These are phyloP conservation scores for Lithophane ornitopus DNA, from an alignment of 2,888 invertebrate species.

Conservation along the genomic window DNA sequence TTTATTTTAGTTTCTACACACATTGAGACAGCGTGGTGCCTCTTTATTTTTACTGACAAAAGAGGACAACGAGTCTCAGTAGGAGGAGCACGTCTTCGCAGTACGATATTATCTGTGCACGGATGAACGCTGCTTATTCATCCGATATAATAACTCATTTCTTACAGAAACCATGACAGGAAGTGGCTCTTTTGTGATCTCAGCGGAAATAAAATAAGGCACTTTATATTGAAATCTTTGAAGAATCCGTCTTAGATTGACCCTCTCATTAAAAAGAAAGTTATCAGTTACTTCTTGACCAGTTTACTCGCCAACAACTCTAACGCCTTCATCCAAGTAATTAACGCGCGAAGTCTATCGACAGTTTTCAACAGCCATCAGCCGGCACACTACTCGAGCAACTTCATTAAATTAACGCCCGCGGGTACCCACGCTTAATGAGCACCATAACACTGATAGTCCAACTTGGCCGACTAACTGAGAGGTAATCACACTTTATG, in stretches of 20 bases:
- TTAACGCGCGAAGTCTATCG: conserved; percentile 50
- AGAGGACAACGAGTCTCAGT: conserved; percentile 5
- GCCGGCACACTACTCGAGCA: conserved; percentile 48
- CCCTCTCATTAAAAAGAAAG: conserved; percentile 18
- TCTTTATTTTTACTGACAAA: conserved; percentile 25
- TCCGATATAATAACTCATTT: conserved; percentile 50
- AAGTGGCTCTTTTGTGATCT: conserved; percentile 35
- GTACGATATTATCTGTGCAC: conserved; percentile 44
- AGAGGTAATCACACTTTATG: conserved; percentile 62
- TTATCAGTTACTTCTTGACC: conserved; percentile 13
- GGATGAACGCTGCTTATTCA: conserved; percentile 54
- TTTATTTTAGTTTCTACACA: not conserved
- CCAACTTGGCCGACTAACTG: conserved; percentile 58
- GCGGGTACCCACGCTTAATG: conserved; percentile 56
- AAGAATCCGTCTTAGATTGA: too few relatives aligned
- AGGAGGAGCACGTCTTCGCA: conserved; percentile 31
- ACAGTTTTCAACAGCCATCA: conserved; percentile 58
- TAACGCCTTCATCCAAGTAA: conserved; percentile 38
- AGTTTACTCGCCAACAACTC: conserved; percentile 27
- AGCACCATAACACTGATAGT: conserved; percentile 59
- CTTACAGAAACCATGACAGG: conserved; percentile 44
- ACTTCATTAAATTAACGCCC: conserved; percentile 66
- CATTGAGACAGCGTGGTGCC: conserved; percentile 10
- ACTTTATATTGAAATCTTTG: not conserved
- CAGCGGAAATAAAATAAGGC: conserved; percentile 25